These are phyloP conservation scores for Bombus consobrinus DNA, from an alignment of 1,140 invertebrate genomes.

Conservation along the genomic window DNA sequence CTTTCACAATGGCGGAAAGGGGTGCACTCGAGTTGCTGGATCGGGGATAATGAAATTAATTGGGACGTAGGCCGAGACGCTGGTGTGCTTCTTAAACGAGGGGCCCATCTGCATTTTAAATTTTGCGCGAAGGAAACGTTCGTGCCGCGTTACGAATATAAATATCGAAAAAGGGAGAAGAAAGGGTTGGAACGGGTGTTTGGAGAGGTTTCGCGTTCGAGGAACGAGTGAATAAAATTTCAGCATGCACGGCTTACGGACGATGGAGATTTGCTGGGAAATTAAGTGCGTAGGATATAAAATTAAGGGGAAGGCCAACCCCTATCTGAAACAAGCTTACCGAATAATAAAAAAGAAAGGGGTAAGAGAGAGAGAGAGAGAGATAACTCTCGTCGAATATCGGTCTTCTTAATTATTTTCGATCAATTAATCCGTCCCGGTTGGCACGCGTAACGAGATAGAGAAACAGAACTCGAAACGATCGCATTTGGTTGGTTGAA, in stretches of 20 bases:
- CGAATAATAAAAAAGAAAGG: neutral
- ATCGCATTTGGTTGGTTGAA: neutral
- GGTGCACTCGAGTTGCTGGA: neutral
- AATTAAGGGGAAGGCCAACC: neutral
- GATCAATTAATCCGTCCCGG: neutral
- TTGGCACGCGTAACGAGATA: neutral
- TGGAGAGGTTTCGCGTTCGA: neutral
- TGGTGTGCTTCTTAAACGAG: conserved; percentile 63
- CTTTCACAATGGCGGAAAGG: neutral
- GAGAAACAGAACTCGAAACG: neutral
- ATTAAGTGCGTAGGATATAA: conserved; percentile 5
- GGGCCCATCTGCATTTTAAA: conserved; percentile 76
- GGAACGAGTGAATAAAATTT: conserved; percentile 10
- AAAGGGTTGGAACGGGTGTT: neutral
- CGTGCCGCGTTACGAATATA: conserved; percentile 36
- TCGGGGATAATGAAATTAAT: conserved; percentile 77
- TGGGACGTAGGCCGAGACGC: conserved; percentile 66
- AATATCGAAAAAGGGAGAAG: conserved; percentile 5
- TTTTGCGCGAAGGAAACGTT: conserved; percentile 57
- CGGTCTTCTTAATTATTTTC: conserved; percentile 7
- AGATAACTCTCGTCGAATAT: neutral
- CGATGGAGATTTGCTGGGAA: conserved; percentile 14
- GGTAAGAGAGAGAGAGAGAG: no score
- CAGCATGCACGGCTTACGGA: neutral
- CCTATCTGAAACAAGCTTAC: neutral